These are phyloP conservation scores for Pelmatolapia mariae DNA, from an alignment of 2,113 vertebrate genomes.

Conservation along the genomic window DNA sequence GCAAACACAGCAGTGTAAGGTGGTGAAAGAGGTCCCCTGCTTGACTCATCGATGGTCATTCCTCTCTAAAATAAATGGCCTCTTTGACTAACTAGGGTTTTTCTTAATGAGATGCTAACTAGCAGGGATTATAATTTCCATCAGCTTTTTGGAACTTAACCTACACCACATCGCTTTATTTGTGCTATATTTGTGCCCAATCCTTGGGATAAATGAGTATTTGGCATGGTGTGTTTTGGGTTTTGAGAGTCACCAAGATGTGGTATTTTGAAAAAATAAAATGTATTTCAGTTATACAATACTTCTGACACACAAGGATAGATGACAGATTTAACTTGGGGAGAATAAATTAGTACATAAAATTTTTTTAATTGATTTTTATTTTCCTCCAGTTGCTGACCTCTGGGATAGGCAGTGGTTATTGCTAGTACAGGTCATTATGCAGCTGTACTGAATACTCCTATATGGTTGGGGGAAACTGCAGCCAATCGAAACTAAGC, in stretches of 20 bases:
- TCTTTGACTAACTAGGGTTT: neutral
- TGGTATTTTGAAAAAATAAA: neutral
- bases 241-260: neutral
- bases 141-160: neutral
- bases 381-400: neutral
- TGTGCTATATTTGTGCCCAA: fast-evolving
- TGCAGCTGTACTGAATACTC: neutral
- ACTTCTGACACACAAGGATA: neutral
- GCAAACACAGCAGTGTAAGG: neutral
- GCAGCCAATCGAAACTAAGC: fast-evolving
- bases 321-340: neutral
- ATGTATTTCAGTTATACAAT: neutral
- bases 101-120: neutral
- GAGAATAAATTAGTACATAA: neutral
- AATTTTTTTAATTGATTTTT: neutral
- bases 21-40: neutral
- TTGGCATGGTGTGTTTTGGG: fast-evolving
- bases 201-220: neutral
- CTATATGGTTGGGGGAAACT: neutral
- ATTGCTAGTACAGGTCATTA: neutral
- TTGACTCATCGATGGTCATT: neutral
- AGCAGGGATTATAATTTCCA: neutral
- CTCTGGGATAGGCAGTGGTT: fast-evolving
- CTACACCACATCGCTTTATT: fast-evolving
- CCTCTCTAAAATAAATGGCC: neutral